phyloP scores from a whole-genome alignment of 2,113 vertebrate genomes.

The Charina bottae region DNA sequence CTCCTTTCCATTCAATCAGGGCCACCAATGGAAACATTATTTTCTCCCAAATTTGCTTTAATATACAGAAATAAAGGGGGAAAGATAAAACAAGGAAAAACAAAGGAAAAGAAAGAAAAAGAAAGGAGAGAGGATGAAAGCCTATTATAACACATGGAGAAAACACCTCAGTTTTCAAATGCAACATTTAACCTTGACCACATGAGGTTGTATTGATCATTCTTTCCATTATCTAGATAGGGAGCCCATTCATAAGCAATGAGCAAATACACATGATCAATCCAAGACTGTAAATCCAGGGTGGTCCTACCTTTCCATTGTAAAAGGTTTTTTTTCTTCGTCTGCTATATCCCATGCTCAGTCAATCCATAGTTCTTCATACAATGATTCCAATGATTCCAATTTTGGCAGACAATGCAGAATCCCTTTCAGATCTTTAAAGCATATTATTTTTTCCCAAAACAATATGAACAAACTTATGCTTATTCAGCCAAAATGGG shows the following conservation, averaged over 20 bases:
- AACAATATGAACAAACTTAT: neutral
- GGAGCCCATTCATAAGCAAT: neutral
- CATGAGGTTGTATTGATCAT: neutral
- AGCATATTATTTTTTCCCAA: neutral
- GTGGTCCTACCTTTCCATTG: neutral
- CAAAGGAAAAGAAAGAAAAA: neutral
- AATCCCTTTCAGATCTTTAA: neutral
- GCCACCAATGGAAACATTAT: neutral
- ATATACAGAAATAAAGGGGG: neutral
- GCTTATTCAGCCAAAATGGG: neutral
- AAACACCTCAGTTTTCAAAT: neutral
- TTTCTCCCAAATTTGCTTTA: neutral
- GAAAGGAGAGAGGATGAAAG: neutral
- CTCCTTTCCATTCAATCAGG: neutral
- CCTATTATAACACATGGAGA: neutral
- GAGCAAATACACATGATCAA: neutral
- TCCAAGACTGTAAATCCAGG: neutral
- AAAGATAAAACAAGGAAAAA: neutral
- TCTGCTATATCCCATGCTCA: neutral
- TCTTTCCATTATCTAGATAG: neutral
- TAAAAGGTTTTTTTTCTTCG: neutral
- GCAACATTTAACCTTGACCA: neutral
- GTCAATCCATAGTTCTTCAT: neutral
- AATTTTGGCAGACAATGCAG: neutral
- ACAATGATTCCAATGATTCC: neutral